A percentile compares a stretch with the other conserved stretches of the same genome.
These are phyloP conservation scores for Riparia riparia DNA, from an alignment of 2,113 vertebrate genomes.

Conservation along the genomic window DNA sequence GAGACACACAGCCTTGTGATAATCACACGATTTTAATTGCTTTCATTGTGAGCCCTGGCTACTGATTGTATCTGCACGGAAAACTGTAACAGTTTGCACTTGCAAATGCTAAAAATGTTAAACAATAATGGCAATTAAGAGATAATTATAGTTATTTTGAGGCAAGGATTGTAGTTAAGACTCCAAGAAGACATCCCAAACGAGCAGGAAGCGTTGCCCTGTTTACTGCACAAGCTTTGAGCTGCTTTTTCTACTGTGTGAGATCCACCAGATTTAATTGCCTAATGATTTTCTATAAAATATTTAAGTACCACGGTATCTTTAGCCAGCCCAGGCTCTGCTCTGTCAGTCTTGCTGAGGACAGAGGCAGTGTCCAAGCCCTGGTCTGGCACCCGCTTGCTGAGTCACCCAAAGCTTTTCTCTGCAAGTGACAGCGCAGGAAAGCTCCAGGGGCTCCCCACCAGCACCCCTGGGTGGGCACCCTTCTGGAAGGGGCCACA, in stretches of 20 bases:
- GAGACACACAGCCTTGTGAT: not conserved
- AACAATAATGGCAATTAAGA: constrained; percentile 67
- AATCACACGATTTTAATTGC: constrained; percentile 55
- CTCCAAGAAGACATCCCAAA: constrained; percentile 15
- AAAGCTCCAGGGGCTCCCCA: not conserved
- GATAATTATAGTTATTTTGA: constrained; percentile 62
- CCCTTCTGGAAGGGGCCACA: accelerated
- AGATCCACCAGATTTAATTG: constrained; percentile 10
- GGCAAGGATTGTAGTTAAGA: constrained; percentile 15
- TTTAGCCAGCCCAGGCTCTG: not conserved
- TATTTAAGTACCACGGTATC: not conserved
- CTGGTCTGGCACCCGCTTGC: not conserved
- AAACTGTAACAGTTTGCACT: constrained; percentile 40
- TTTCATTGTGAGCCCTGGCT: constrained; percentile 31
- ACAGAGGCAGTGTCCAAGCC: not conserved
- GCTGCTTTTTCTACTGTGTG: not conserved
- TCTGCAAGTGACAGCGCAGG: not conserved
- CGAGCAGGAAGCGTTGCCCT: not conserved
- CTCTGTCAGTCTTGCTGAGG: not conserved
- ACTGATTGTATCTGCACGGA: constrained; percentile 4
- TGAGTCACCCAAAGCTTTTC: constrained; percentile 1
- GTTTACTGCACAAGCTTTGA: constrained; percentile 13
- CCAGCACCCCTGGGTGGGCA: not conserved
- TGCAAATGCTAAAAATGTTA: constrained; percentile 54
- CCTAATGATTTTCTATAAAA: constrained; percentile 38